Evolutionary conservation across 2,888 invertebrate species (phyloP).

Genomic region (Unio pictorum): DNA sequence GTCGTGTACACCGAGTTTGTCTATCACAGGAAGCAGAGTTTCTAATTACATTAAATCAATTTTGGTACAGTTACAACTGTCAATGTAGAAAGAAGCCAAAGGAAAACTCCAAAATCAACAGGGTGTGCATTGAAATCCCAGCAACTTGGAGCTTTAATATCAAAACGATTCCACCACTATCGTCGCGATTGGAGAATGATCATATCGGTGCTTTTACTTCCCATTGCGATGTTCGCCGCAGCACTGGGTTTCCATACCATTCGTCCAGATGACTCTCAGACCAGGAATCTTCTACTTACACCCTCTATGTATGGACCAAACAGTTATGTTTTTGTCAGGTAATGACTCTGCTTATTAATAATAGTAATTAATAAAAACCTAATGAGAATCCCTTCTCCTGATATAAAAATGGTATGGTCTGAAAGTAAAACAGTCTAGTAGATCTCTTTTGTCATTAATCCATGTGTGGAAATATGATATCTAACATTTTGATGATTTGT

Average conservation of each 20-base stretch:
- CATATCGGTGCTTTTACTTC: conserved; percentile 67
- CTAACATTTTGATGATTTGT: too few species aligned
- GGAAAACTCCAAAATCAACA: too few species aligned
- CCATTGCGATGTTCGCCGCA: conserved; percentile 66
- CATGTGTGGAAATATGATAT: too few species aligned
- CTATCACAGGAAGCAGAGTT: too few species aligned
- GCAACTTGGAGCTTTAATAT: conserved; percentile 61
- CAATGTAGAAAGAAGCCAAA: too few species aligned
- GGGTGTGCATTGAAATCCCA: too few species aligned
- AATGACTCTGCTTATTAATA: conserved; percentile 18
- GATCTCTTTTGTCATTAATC: too few species aligned
- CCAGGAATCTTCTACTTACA: conserved; percentile 61
- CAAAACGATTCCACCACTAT: conserved; percentile 70
- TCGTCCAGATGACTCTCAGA: conserved; percentile 50
- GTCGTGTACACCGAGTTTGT: too few species aligned
- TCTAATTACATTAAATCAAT: too few species aligned
- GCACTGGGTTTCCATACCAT: conserved; percentile 69
- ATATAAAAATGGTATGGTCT: too few species aligned
- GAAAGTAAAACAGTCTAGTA: too few species aligned
- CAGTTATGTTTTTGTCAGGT: conserved; percentile 62
- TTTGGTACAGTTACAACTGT: too few species aligned
- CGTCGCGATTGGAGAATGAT: conserved; percentile 66
- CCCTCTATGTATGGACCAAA: conserved; percentile 68
- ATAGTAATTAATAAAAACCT: not conserved
- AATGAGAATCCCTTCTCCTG: not conserved